Percentiles rank a stretch among this genome's conserved stretches.
phyloP scores from a whole-genome alignment of 2,113 vertebrate species.

The Sceloporus undulatus region DNA sequence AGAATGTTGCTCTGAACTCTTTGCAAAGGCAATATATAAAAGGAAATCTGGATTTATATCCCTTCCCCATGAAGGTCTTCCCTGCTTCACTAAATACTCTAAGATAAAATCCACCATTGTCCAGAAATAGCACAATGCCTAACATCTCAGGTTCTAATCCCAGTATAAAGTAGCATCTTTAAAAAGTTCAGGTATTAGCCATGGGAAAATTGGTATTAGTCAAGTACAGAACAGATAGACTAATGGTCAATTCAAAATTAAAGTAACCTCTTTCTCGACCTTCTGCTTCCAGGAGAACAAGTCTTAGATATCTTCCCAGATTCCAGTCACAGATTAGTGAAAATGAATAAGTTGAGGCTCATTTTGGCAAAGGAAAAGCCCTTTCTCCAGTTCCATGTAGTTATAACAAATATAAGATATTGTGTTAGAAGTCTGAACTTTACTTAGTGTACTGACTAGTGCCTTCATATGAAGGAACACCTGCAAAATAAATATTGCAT shows the following conservation, averaged over 20 bases:
- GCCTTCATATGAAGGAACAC: slow-evolving; percentile 4
- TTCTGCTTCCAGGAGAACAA: neutral
- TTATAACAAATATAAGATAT: neutral
- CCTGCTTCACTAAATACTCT: too few species aligned
- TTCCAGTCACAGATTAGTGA: too few species aligned
- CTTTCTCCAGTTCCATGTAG: neutral
- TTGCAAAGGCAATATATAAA: too few species aligned
- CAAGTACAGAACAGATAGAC: neutral
- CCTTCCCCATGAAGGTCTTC: too few species aligned
- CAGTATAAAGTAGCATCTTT: too few species aligned
- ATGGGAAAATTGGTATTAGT: neutral
- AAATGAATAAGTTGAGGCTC: neutral
- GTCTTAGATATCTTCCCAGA: neutral
- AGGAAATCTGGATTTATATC: too few species aligned
- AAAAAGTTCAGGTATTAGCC: neutral
- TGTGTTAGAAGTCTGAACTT: neutral
- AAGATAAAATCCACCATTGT: too few species aligned
- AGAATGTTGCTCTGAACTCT: too few species aligned
- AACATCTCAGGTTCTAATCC: too few species aligned
- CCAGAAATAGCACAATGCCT: too few species aligned
- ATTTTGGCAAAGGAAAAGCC: neutral
- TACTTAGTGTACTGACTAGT: neutral
- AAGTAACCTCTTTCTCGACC: rapidly evolving
- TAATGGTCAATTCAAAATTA: neutral
- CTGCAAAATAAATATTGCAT: slow-evolving; percentile 55